Evolutionary conservation across 2,797 vertebrate species (phyloP), one percentile per base, ranked within the genome.

Genomic region (Scleropages formosus): DNA sequence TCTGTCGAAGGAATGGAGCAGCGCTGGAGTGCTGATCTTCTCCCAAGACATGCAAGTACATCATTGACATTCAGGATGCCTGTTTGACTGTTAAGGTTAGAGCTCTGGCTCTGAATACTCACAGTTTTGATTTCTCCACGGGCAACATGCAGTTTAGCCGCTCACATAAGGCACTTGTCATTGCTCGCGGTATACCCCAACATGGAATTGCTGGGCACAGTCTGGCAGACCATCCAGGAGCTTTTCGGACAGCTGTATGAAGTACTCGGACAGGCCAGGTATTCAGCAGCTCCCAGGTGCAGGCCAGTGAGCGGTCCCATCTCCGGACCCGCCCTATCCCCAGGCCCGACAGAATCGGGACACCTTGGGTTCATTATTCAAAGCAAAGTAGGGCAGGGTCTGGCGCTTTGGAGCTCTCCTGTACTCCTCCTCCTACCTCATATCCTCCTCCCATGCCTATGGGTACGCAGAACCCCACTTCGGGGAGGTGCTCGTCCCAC

Each of bases 361-460:
- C 92, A 90, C 82, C 86, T 85, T 81, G 75, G 86, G 81, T 90
- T 90, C 87, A 90, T 91, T 91, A 90, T 84, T 93, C 87, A 90
- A 78, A 84, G 76, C 83, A 86, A 93, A 91, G 86, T 93, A 91
- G 91, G 90, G 81, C 91, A 91, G 83, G 85, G 88, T 70, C 49
- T 84, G 84, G 80, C 76, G 16, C 75, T 18, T 49, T 78, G 67
- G 74, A 82, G 39, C 64, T 76, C 65, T 77, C 47, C 68, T 62
- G 47, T 65, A 74, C 76, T 77, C 69, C 63, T 70, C 69, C 46
- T 58, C 56, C 73, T 65, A 63, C 56, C 71, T 76, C 64, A 47
- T 47, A 10, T 62, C 4, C 59, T 31, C 8, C 20, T 27, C 13
- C 22, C 27, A 8, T 20, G 11, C 46, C 46, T 49, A 18, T 22